phyloP scores from a whole-genome alignment of 2,888 invertebrate genomes.

The Dorcus parallelipipedus region DNA sequence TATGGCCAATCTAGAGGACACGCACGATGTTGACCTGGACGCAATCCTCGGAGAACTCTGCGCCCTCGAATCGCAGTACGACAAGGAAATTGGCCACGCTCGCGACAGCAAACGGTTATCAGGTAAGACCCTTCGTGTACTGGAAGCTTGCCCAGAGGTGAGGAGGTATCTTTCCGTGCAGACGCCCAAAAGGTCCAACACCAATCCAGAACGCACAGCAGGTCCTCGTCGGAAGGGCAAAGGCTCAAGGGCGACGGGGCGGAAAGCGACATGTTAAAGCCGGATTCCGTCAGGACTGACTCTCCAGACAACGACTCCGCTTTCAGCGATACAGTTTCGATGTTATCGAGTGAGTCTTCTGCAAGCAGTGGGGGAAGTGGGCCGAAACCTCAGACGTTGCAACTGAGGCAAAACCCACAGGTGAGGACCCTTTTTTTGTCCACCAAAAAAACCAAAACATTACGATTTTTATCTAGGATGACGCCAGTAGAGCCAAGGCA shows the following conservation, averaged over 20 bases:
- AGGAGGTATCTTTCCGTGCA: slow-evolving; percentile 22
- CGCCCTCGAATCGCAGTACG: slow-evolving; percentile 75
- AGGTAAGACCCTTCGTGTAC: slow-evolving; percentile 30
- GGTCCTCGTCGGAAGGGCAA: slow-evolving; percentile 49
- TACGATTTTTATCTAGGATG: slow-evolving; percentile 52
- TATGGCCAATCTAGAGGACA: slow-evolving; percentile 94
- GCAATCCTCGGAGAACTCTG: slow-evolving; percentile 94
- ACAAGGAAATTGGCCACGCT: slow-evolving; percentile 53
- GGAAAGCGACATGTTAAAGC: slow-evolving; percentile 42
- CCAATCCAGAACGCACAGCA: slow-evolving; percentile 44
- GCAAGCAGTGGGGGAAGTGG: slow-evolving; percentile 82
- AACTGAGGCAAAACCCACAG: slow-evolving; percentile 30
- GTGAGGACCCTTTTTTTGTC: slow-evolving; percentile 8
- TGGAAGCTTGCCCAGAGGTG: too few species aligned
- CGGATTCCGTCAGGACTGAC: slow-evolving; percentile 67
- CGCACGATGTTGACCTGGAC: slow-evolving; percentile 94
- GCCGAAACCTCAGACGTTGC: slow-evolving; percentile 51
- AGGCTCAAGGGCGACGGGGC: slow-evolving; percentile 43
- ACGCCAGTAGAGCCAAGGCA: slow-evolving; percentile 77
- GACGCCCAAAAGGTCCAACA: slow-evolving; percentile 43
- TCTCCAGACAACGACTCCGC: slow-evolving; percentile 98
- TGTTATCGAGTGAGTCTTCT: slow-evolving; percentile 89
- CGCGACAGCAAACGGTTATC: slow-evolving; percentile 45
- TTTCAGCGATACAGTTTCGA: slow-evolving; percentile 94
- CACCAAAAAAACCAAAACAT: neutral